These are phyloP conservation scores for Sesia bembeciformis DNA, from an alignment of 2,888 invertebrate genomes.

Conservation along the genomic window DNA sequence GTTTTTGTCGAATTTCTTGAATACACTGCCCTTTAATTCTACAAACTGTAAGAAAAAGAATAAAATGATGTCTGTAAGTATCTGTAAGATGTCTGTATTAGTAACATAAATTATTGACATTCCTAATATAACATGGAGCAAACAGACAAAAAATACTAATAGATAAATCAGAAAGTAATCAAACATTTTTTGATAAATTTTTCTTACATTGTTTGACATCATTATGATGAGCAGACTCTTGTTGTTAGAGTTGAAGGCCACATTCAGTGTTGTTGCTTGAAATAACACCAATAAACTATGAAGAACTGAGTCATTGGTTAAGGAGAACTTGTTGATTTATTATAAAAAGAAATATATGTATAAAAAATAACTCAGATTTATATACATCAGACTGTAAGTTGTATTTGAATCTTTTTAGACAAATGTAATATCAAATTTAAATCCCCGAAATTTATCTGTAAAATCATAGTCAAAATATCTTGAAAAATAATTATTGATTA, in stretches of 20 bases:
- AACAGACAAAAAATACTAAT: neutral
- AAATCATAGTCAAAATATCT: too few relatives aligned
- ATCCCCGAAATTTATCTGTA: too few relatives aligned
- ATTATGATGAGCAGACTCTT: constrained; percentile 98
- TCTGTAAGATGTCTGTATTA: too few relatives aligned
- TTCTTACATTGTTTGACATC: constrained; percentile 99
- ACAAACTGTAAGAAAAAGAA: constrained; percentile 85
- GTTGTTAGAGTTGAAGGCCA: constrained; percentile 99
- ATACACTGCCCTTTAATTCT: constrained; percentile 98
- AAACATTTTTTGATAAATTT: neutral
- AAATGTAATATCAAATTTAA: too few relatives aligned
- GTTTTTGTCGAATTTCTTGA: constrained; percentile 99
- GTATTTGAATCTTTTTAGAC: too few relatives aligned
- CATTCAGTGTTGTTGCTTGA: constrained; percentile 98
- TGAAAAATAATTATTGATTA: too few relatives aligned
- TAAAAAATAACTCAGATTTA: too few relatives aligned
- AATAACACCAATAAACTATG: constrained; percentile 92
- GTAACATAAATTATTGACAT: too few relatives aligned
- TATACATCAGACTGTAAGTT: too few relatives aligned
- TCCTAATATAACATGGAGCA: too few relatives aligned
- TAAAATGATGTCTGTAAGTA: constrained; percentile 1
- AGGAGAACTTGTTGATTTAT: constrained; percentile 10
- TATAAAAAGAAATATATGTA: neutral
- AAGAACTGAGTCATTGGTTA: constrained; percentile 70
- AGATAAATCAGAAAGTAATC: too few relatives aligned